phyloP scores from a whole-genome alignment of 2,113 vertebrate species.

The Dromaius novaehollandiae region DNA sequence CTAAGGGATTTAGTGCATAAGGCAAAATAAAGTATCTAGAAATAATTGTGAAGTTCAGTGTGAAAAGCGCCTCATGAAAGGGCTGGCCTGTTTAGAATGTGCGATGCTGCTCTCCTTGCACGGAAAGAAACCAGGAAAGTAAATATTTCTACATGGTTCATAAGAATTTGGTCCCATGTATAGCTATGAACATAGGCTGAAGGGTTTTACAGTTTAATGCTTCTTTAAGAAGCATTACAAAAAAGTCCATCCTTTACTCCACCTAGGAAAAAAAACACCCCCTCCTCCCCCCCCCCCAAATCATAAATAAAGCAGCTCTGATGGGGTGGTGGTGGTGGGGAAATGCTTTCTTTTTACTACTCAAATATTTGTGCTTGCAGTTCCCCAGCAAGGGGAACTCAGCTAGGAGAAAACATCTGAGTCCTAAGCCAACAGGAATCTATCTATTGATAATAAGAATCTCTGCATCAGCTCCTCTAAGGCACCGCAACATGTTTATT shows the following conservation, averaged over 20 bases:
- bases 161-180: not conserved
- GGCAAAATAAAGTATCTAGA: not conserved
- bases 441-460: not conserved
- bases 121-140: not conserved
- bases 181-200: not conserved
- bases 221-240: not conserved
- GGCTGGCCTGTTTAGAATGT: not conserved
- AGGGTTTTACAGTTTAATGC: not conserved
- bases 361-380: not conserved
- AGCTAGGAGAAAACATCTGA: not conserved
- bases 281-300: too few relatives aligned
- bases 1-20: not conserved
- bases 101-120: not conserved
- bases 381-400: not conserved
- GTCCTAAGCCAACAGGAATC: not conserved
- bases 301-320: not conserved
- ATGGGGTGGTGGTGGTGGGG: not conserved
- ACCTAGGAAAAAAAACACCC: not conserved
- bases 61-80: not conserved
- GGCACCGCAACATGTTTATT: not conserved
- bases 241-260: too few relatives aligned
- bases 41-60: not conserved
- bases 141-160: not conserved
- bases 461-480: not conserved
- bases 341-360: not conserved